phyloP scores from a whole-genome alignment of 2,113 vertebrate species.

The Camelus dromedarius region DNA sequence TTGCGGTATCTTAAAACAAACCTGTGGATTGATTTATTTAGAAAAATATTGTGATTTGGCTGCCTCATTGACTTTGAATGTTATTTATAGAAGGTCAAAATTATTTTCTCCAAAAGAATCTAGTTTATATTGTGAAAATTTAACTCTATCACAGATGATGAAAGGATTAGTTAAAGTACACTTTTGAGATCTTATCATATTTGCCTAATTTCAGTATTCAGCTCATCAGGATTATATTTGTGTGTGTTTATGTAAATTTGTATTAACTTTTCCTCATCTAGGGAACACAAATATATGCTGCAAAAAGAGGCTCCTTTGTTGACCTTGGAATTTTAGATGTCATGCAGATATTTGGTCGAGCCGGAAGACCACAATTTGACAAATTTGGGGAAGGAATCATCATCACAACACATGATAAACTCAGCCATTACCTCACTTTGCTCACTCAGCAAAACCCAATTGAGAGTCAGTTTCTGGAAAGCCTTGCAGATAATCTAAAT shows the following conservation, averaged over 20 bases:
- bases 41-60: constrained; percentile 70
- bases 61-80: constrained; percentile 82
- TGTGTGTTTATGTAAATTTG: constrained; percentile 91
- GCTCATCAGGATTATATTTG: constrained; percentile 87
- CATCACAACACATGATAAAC: constrained; percentile 98
- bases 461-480: constrained; percentile 97
- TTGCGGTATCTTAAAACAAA: constrained; percentile 74
- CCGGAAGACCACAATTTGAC: constrained; percentile 98
- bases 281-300: constrained; percentile 99
- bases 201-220: constrained; percentile 89
- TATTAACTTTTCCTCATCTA: constrained; percentile 91
- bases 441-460: constrained; percentile 99
- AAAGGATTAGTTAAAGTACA: constrained; percentile 89
- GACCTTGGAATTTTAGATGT: constrained; percentile 99
- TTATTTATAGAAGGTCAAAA: constrained; percentile 85
- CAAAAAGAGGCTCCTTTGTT: constrained; percentile 97
- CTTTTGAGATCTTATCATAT: constrained; percentile 87
- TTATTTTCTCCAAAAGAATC: constrained; percentile 82
- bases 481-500: constrained; percentile 97
- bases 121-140: constrained; percentile 87
- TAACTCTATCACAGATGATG: constrained; percentile 88
- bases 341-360: constrained; percentile 99
- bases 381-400: constrained; percentile 97
- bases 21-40: constrained; percentile 61
- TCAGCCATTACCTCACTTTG: constrained; percentile 98